Conservation (phyloP, 2,113 vertebrate genomes). For the Zosterops hypoxanthus region DNA sequence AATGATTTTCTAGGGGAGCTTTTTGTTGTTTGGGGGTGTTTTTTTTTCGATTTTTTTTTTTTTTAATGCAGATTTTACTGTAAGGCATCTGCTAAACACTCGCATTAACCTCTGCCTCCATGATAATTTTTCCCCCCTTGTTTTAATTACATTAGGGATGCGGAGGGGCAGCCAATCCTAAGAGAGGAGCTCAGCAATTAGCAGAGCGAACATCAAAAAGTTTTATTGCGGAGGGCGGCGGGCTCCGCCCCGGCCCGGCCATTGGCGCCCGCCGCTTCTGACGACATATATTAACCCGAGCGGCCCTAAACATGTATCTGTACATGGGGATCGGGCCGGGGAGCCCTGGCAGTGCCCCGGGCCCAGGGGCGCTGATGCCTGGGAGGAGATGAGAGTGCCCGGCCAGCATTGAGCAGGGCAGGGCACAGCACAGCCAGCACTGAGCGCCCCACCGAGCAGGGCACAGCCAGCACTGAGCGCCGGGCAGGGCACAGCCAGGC, state of each 20-base stretch:
- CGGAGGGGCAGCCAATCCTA: slow-evolving; percentile 80
- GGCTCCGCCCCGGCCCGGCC: slow-evolving; percentile 70
- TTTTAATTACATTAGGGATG: slow-evolving; percentile 80
- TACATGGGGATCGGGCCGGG: slow-evolving; percentile 83
- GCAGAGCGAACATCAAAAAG: slow-evolving; percentile 80
- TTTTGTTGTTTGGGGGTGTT: not conserved
- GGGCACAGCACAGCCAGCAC: too few relatives aligned
- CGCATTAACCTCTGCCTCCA: slow-evolving; percentile 77
- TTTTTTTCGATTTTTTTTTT: not conserved
- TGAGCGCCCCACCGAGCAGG: too few relatives aligned
- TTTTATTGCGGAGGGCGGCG: slow-evolving; percentile 72
- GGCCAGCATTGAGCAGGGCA: too few relatives aligned
- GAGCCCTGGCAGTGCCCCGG: slow-evolving; percentile 63
- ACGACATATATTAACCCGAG: slow-evolving; percentile 91
- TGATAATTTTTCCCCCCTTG: slow-evolving; percentile 69
- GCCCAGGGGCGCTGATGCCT: not conserved
- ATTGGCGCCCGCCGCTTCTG: slow-evolving; percentile 81
- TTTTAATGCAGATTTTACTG: slow-evolving; percentile 60
- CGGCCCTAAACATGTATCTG: slow-evolving; percentile 87
- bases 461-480: too few relatives aligned
- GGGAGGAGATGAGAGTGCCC: too few relatives aligned
- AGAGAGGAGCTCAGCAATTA: slow-evolving; percentile 79
- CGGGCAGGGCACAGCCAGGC: too few relatives aligned
- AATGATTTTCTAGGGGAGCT: not conserved
- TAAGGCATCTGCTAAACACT: slow-evolving; percentile 77